Percentiles rank a stretch among this genome's conserved stretches.
These are phyloP conservation scores for Hyppa rectilinea DNA, from an alignment of 2,888 invertebrate species.

Conservation along the genomic window DNA sequence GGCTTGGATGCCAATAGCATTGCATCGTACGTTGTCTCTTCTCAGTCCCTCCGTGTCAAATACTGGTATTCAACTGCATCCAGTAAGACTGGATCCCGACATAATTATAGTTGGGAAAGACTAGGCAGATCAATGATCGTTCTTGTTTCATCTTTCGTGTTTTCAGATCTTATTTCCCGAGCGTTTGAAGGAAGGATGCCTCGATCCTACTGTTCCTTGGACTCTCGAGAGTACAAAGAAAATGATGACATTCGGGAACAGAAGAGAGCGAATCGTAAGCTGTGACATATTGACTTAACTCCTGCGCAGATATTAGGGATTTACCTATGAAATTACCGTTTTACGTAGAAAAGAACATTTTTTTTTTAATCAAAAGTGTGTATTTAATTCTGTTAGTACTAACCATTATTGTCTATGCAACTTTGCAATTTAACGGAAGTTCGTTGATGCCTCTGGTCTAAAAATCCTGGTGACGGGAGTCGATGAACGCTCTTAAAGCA, in stretches of 20 bases:
- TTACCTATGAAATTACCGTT: no score
- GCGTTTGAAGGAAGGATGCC: constrained; percentile 69
- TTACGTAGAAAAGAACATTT: no score
- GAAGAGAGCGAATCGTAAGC: constrained; percentile 1
- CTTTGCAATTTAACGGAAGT: no score
- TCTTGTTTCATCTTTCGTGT: not conserved
- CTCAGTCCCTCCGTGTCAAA: not conserved
- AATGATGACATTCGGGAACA: constrained; percentile 15
- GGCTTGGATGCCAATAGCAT: not conserved
- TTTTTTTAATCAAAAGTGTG: no score
- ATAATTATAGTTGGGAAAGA: not conserved
- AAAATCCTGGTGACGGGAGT: no score
- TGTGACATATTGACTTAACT: not conserved
- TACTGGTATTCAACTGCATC: not conserved
- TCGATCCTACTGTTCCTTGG: constrained; percentile 59
- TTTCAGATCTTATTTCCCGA: constrained; percentile 69
- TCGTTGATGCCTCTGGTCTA: no score
- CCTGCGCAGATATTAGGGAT: not conserved
- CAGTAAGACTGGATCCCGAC: not conserved
- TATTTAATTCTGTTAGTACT: no score
- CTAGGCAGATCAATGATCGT: not conserved
- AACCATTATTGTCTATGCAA: no score
- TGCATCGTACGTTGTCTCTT: not conserved
- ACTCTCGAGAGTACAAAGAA: constrained; percentile 62
- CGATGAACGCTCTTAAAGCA: no score